phyloP scores from a whole-genome alignment of 2,113 vertebrate species.

The Sprattus sprattus region DNA sequence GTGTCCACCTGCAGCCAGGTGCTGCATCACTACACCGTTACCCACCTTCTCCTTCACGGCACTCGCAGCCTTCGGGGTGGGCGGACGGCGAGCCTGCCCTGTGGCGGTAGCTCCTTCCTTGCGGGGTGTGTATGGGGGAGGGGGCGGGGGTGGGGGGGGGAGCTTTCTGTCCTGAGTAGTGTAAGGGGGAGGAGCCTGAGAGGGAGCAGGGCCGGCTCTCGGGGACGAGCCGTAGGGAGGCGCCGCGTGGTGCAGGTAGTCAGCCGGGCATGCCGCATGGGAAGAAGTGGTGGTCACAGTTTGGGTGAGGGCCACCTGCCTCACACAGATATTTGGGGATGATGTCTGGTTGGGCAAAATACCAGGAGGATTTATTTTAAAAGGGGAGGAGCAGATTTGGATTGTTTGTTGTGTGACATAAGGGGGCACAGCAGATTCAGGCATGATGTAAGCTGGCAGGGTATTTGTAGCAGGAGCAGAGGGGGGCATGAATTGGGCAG shows the following conservation, averaged over 20 bases:
- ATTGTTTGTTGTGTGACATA: conserved; percentile 11
- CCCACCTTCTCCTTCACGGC: conserved; percentile 53
- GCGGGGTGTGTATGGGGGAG: conserved; percentile 73
- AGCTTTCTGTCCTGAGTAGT: conserved; percentile 71
- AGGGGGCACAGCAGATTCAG: conserved; percentile 7
- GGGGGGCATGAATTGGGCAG: not conserved
- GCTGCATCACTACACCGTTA: conserved; percentile 51
- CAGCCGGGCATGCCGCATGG: conserved; percentile 28
- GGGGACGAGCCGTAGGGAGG: conserved; percentile 60
- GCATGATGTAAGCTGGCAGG: not conserved
- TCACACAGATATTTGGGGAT: conserved; percentile 23
- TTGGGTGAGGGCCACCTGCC: conserved; percentile 29
- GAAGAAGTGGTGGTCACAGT: conserved; percentile 40
- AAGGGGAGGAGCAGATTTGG: conserved; percentile 8
- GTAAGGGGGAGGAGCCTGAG: conserved; percentile 59
- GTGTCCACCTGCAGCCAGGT: conserved; percentile 49
- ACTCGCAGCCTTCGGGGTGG: conserved; percentile 60
- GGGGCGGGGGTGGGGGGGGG: conserved; percentile 70
- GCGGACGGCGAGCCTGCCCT: conserved; percentile 52
- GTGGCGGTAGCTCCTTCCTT: conserved; percentile 62
- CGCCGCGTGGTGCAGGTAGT: conserved; percentile 62
- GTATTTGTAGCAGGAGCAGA: not conserved
- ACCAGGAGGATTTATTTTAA: not conserved
- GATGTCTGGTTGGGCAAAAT: conserved; percentile 14
- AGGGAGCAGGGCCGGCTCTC: conserved; percentile 67